phyloP scores from a whole-genome alignment of 1,140 invertebrate species.

The Drosophila bipectinata region DNA sequence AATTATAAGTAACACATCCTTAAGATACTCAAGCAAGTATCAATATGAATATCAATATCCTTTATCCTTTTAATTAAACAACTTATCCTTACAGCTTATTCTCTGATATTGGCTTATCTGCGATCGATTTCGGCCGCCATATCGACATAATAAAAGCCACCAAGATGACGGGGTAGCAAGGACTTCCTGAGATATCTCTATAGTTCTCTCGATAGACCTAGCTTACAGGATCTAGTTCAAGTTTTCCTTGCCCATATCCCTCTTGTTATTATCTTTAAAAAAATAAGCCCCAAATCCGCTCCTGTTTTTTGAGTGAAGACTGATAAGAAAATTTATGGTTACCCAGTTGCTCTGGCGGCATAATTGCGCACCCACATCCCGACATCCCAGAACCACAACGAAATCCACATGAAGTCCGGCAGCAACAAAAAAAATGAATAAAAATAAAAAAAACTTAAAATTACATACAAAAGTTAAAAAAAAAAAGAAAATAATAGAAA shows the following conservation, averaged over 20 bases:
- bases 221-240: no score
- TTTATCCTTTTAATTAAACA: no score
- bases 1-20: no score
- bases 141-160: constrained; percentile 26
- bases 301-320: constrained; percentile 43
- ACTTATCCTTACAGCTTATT: not conserved
- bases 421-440: constrained; percentile 2
- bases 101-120: constrained; percentile 16
- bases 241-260: no score
- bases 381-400: constrained; percentile 23
- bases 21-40: no score
- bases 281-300: constrained; percentile 23
- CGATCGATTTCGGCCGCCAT: constrained; percentile 10
- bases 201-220: no score
- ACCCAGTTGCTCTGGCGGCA: constrained; percentile 69
- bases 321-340: constrained; percentile 82
- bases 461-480: not conserved
- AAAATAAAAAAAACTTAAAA: not conserved
- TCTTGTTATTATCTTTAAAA: no score
- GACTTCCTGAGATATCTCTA: not conserved
- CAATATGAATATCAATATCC: no score
- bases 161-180: constrained; percentile 3
- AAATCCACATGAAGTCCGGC: constrained; percentile 41
- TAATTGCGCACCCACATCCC: constrained; percentile 77
- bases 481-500: constrained; percentile 2